Evolutionary conservation across 1,140 invertebrate species (phyloP), one percentile per base, ranked within the genome.

Genomic region (Papilio glaucus): DNA sequence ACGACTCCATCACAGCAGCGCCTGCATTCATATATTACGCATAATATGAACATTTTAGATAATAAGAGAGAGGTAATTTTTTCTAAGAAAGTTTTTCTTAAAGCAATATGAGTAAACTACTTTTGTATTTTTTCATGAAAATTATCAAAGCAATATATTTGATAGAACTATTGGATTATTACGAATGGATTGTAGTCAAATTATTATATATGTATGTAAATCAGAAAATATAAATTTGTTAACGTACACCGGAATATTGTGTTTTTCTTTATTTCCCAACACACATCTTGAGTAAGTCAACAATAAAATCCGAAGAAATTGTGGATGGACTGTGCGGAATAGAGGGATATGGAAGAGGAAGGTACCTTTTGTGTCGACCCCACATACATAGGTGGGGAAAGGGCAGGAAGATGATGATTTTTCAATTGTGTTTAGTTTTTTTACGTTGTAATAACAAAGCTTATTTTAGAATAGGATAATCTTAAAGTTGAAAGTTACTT

Each of bases 41-140:
- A 92, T 92, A 92, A 92, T 92, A 90, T 88, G 84, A 86, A 88
- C 84, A 85, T 81, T 49, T 71, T 87, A 86, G 81, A 74, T 80
- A 38, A 84, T 84, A 85, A 82, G 82, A 86, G 82, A 88, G 84
- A 89, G 87, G 82, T 89, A 86, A 88, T 88, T 89, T 90, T 90
- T 92, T 91, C 84, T 91, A 90, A 85, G 87, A 81, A 69, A 81
- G 85, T 88, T 77, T 87, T 86, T 88, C 87, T 77, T 88, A 88
- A 86, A 69, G 85, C 85, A 83, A 84, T 85, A 10, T 57, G 49
- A 80, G 76, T 89, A 89, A 87, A 85, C 84, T 87, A 89, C 84
- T 92, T 92, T 92, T 92, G 89, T 92, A 92, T 91, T 92, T 92
- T 92, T 92, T 87, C 88, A 92, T 82, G 79, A 77, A 87, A 84